Percentiles rank a stretch among this genome's conserved stretches.
phyloP scores from a whole-genome alignment of 1,140 invertebrate genomes.

The Episyrphus balteatus region DNA sequence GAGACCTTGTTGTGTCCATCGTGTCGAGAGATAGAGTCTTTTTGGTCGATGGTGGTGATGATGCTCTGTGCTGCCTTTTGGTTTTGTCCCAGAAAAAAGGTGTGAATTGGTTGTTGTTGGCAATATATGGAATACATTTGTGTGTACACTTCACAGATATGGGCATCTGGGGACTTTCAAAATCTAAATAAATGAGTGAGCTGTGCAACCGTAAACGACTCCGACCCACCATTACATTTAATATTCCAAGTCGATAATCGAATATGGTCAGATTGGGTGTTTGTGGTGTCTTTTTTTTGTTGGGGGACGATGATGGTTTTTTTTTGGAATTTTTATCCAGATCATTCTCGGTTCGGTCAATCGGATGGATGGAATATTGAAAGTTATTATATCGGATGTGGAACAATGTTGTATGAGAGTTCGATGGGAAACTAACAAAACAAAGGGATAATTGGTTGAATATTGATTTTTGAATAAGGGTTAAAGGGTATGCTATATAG shows the following conservation, averaged over 20 bases:
- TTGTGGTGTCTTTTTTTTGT: neutral
- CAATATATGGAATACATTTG: no score
- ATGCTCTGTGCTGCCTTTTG: neutral
- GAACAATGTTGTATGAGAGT: no score
- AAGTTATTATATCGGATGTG: no score
- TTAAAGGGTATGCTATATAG: no score
- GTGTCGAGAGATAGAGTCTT: neutral
- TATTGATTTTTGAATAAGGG: no score
- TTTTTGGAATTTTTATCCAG: no score
- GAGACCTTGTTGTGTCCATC: no score
- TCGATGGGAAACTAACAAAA: no score
- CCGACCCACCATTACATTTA: neutral
- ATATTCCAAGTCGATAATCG: neutral
- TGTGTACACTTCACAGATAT: neutral
- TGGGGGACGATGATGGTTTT: no score
- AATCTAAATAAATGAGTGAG: neutral
- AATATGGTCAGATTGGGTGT: neutral
- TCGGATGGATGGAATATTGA: no score
- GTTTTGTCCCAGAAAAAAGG: neutral
- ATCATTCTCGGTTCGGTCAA: no score
- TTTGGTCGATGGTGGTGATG: neutral
- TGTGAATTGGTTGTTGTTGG: neutral
- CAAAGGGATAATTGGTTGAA: no score
- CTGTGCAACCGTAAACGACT: neutral
- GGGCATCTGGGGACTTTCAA: neutral